phyloP scores from a whole-genome alignment of 2,888 invertebrate genomes.

The Cryptocephalus moraei region DNA sequence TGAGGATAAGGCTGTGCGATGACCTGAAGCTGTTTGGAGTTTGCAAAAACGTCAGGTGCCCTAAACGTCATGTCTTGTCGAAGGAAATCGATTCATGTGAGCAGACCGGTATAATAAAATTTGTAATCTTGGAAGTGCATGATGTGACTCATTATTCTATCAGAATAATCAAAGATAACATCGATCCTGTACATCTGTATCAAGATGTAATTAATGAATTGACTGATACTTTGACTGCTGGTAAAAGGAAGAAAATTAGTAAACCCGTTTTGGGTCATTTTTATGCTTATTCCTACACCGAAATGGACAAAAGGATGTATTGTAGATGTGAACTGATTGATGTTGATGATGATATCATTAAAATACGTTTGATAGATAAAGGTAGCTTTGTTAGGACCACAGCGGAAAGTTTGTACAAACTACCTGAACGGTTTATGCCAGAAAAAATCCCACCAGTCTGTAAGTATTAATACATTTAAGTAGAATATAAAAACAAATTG shows the following conservation, averaged over 20 bases:
- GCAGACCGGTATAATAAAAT: slow-evolving; percentile 44
- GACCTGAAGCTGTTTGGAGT: slow-evolving; percentile 53
- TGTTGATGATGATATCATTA: slow-evolving; percentile 20
- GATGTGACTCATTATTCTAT: slow-evolving; percentile 49
- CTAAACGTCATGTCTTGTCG: slow-evolving; percentile 52
- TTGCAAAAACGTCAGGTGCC: slow-evolving; percentile 48
- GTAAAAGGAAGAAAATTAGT: slow-evolving; percentile 6
- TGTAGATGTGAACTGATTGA: slow-evolving; percentile 17
- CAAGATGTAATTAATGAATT: slow-evolving; percentile 8
- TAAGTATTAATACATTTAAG: no score
- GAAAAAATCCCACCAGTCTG: no score
- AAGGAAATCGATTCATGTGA: slow-evolving; percentile 46
- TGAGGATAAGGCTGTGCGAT: slow-evolving; percentile 45
- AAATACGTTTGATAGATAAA: slow-evolving; percentile 51
- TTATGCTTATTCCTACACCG: slow-evolving; percentile 15
- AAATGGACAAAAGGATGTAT: slow-evolving; percentile 10
- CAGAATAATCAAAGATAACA: not conserved
- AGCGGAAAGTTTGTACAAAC: slow-evolving; percentile 38
- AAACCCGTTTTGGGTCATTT: slow-evolving; percentile 3
- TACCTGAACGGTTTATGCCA: slow-evolving; percentile 41
- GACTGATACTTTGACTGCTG: slow-evolving; percentile 5
- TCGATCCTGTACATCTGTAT: slow-evolving; percentile 17
- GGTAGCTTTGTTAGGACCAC: slow-evolving; percentile 40
- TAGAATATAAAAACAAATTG: no score
- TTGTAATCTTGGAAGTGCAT: slow-evolving; percentile 46